Evolutionary conservation across 1,140 invertebrate species (phyloP), one percentile per base, ranked within the genome.

Genomic region (Penaeus chinensis): DNA sequence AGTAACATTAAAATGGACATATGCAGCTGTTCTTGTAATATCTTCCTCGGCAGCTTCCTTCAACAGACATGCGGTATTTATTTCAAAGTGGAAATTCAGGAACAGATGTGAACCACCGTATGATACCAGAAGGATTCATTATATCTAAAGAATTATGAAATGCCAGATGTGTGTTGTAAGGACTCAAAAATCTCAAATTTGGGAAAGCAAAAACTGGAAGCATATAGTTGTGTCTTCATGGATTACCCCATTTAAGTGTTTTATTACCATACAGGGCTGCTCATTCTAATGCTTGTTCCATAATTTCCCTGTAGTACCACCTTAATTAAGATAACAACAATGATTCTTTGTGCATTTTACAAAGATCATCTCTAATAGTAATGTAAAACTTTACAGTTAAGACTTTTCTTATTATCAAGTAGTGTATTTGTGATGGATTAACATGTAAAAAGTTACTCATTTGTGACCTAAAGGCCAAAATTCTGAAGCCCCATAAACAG

Each of bases 331-430:
- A 88, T 78, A 82, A 88, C 82, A 88, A 84, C 87, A 82, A 88
- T 81, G 76, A 88, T 76, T 88, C 87, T 88, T 84, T 84, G 86
- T 81, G 87, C 84, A 88, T 71, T 84, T 88, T 81, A 88, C 87
- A 88, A 84, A 84, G 87, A 84, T 84, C 87, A 84, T 84, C 87
- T 88, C 82, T 88, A 88, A 32, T 88, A 84, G 82, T 88, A 80
- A 88, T 87, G 86, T 87, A 87, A 84, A 84, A 84, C 87, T 80
- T 84, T 88, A 88, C 82, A 84, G 69, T 84, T 88, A 84, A 88
- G 82, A 88, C 87, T 88, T 88, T 88, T 88, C 87, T 88, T 84
- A 84, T 88, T 88, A 88, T 88, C 87, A 88, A 88, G 87, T 88
- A 88, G 82, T 88, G 82, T 84, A 84, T 79, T 88, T 88, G 87